phyloP scores from a whole-genome alignment of 2,113 vertebrate species.

The Calonectris borealis region DNA sequence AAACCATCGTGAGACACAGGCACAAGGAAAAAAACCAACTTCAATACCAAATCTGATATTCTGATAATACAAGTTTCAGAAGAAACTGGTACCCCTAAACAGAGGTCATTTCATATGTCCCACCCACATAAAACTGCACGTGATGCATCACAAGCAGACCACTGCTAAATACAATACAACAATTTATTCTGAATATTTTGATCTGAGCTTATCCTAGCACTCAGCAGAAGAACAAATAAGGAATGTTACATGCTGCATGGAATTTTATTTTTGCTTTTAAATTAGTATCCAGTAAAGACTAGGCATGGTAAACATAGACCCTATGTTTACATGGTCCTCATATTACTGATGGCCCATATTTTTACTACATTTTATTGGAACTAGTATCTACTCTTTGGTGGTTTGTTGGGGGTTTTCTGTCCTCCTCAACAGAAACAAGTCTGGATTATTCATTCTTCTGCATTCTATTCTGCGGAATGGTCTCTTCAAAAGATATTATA shows the following conservation, averaged over 20 bases:
- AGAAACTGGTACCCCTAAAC: neutral
- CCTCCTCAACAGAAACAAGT: neutral
- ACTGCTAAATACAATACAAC: neutral
- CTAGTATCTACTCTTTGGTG: neutral
- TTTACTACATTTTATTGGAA: neutral
- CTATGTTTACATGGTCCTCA: neutral
- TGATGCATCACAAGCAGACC: neutral
- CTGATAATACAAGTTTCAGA: neutral
- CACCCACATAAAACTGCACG: neutral
- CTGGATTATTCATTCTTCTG: neutral
- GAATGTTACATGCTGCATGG: neutral
- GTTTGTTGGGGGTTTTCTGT: neutral
- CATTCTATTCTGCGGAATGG: neutral
- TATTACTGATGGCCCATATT: neutral
- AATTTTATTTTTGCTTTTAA: neutral
- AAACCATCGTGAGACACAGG: neutral
- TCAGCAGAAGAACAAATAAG: neutral
- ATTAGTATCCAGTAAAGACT: neutral
- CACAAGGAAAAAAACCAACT: neutral
- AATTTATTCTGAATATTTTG: neutral
- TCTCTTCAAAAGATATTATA: neutral
- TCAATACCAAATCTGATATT: neutral
- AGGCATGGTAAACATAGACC: neutral
- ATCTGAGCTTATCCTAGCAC: neutral
- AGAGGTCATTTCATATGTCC: neutral